Base-by-base conservation (phyloP, 2,113 vertebrate genomes). In the Pygoscelis adeliae region DNA sequence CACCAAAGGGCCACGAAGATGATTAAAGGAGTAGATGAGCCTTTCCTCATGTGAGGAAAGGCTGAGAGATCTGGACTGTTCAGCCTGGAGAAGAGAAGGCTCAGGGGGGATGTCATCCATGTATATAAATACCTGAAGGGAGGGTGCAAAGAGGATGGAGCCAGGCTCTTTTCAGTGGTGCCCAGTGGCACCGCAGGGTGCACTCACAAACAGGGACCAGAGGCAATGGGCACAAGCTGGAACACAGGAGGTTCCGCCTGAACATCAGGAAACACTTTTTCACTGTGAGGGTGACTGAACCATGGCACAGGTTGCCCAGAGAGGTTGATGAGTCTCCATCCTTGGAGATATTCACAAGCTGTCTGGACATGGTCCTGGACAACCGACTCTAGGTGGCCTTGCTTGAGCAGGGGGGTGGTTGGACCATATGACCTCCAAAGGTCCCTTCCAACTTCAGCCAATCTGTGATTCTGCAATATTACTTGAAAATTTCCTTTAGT, bases 321-420 rank as follows among this genome's bases (percentile, higher is more conserved):
- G 47, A 62, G 1, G 8, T 1, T 90, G 26, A 52, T 15, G 19
- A 38, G 19, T 38, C 10, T 67, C 16, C 15, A 47, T n/a, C 4
- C 17, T 47, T 78, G 8, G 7, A 71, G 36, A n/a, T 23, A 66
- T 19, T 17, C 38, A 74, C 21, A 56, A 8, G 8, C 3, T 32
- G 3, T 21, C n/a, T 70, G 56, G 19, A 80, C 32, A 42, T 22
- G 26, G 47, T n/a, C 12, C 15, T 63, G 8, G 38, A 34, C 8
- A 72, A 67, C 6, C 0, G 1, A 13, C 5, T 61, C 4, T 38
- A 34, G 13, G 7, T 30, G 46, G 7, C 8, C 5, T 10, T 27
- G 8, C 26, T 27, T 22, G 19, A 47, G 7, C 8, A 1, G 8
- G 30, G 8, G 34, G 4, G 2, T 47, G 22, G 16, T 34, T 62